phyloP scores from a whole-genome alignment of 2,797 vertebrate species.

The Malacoctenus gilli region DNA sequence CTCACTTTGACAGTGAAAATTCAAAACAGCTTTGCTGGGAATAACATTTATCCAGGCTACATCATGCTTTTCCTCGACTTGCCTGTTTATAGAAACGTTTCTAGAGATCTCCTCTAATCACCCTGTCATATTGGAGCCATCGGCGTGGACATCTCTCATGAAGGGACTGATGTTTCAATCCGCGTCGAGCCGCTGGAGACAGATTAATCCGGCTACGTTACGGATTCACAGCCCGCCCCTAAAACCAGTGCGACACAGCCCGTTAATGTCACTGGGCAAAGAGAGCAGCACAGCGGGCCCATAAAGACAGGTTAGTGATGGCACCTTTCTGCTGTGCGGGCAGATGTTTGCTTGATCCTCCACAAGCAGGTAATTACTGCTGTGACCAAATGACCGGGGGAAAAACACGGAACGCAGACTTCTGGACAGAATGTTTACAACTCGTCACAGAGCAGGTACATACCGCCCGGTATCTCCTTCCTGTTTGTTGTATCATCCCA shows the following conservation, averaged over 20 bases:
- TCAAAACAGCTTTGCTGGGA: slow-evolving; percentile 6
- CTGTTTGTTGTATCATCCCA: too few species aligned
- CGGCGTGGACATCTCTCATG: slow-evolving; percentile 3
- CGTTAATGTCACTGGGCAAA: slow-evolving; percentile 15
- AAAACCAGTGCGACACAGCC: slow-evolving; percentile 23
- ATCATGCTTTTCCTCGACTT: not conserved
- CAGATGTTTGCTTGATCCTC: slow-evolving; percentile 57
- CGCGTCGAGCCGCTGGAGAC: slow-evolving; percentile 3
- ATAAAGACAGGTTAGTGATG: slow-evolving; percentile 28
- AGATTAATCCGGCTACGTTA: slow-evolving; percentile 11
- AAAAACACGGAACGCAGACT: slow-evolving; percentile 3
- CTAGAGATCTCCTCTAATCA: too few species aligned
- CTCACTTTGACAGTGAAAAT: not conserved
- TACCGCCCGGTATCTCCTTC: too few species aligned
- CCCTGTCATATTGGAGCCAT: slow-evolving; percentile 18
- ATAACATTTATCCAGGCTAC: too few species aligned
- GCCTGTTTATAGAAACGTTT: slow-evolving; percentile 1
- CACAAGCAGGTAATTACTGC: slow-evolving; percentile 44
- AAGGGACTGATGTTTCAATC: slow-evolving; percentile 20
- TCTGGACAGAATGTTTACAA: slow-evolving; percentile 2
- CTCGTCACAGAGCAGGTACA: too few species aligned
- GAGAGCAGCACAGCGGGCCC: slow-evolving; percentile 36
- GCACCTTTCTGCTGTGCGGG: slow-evolving; percentile 44
- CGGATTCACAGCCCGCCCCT: slow-evolving; percentile 11
- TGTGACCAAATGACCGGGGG: slow-evolving; percentile 31